A percentile compares a stretch with the other conserved stretches of the same genome.
These are phyloP conservation scores for Sphaerophoria rueppellii DNA, from an alignment of 2,888 invertebrate genomes.

Conservation along the genomic window DNA sequence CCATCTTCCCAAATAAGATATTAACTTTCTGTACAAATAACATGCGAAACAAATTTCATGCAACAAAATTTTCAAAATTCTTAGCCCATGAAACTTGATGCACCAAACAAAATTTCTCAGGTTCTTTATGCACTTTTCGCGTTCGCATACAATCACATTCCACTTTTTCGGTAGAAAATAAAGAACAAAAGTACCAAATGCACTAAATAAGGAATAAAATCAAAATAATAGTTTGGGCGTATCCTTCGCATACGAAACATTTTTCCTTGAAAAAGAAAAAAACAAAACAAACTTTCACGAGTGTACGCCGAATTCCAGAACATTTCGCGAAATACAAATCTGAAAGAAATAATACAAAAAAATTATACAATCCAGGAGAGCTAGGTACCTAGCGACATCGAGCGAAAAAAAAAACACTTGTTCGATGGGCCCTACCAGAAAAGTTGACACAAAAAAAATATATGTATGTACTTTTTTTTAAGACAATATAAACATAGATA, in stretches of 20 bases:
- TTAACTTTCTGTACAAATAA: no score
- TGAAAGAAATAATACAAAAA: conserved; percentile 36
- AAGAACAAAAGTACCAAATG: conserved; percentile 38
- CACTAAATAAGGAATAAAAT: conserved; percentile 62
- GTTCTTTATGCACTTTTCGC: no score
- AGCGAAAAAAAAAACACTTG: conserved; percentile 32
- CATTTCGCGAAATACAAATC: conserved; percentile 57
- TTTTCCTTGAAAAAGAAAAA: conserved; percentile 50
- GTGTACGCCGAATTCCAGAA: conserved; percentile 24
- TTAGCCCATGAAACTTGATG: no score
- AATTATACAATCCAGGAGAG: conserved; percentile 39
- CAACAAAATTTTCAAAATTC: no score
- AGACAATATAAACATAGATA: conserved; percentile 35
- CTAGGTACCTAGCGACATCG: conserved; percentile 21
- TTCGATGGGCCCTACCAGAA: conserved; percentile 56
- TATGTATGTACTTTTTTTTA: conserved; percentile 36
- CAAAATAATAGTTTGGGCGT: conserved; percentile 70
- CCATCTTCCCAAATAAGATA: no score
- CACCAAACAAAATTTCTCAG: no score
- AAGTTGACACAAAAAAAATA: conserved; percentile 54
- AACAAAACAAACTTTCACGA: conserved; percentile 25
- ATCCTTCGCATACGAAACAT: conserved; percentile 59
- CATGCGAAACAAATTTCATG: no score
- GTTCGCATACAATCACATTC: no score
- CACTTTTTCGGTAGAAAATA: neutral